A percentile compares a stretch with the other conserved stretches of the same genome.
Conservation (phyloP, 2,888 invertebrate species). For the Caenorhabditis angaria region DNA sequence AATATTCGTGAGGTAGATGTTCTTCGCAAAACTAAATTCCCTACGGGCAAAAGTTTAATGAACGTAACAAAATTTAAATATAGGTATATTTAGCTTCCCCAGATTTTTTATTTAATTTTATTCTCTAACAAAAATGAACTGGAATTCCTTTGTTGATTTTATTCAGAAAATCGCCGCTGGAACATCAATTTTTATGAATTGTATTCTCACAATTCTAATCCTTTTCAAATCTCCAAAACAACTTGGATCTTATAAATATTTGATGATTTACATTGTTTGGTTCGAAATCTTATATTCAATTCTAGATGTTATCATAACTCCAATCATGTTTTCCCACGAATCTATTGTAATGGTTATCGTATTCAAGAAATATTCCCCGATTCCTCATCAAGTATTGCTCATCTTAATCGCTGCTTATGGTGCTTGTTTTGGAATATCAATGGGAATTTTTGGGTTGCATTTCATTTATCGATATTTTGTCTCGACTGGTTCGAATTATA, state of each 20-base stretch:
- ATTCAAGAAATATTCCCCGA: background rate
- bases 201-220: background rate
- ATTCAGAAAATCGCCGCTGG: background rate
- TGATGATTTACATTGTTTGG: background rate
- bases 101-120: too few species aligned
- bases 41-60: too few species aligned
- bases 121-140: too few species aligned
- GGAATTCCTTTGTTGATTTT: background rate
- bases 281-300: background rate
- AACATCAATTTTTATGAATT: background rate
- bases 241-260: background rate
- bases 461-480: background rate
- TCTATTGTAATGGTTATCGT: background rate
- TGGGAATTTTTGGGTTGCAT: background rate
- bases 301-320: background rate
- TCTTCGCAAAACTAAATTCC: too few species aligned
- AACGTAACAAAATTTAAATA: too few species aligned
- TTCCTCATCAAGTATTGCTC: background rate
- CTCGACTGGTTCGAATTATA: too few species aligned
- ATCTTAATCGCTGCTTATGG: background rate
- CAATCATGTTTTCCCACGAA: background rate
- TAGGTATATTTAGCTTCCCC: too few species aligned
- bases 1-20: too few species aligned
- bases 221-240: background rate
- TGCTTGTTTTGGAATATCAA: background rate